Conservation (phyloP, 2,888 invertebrate genomes). For the Panzeria rudis region DNA sequence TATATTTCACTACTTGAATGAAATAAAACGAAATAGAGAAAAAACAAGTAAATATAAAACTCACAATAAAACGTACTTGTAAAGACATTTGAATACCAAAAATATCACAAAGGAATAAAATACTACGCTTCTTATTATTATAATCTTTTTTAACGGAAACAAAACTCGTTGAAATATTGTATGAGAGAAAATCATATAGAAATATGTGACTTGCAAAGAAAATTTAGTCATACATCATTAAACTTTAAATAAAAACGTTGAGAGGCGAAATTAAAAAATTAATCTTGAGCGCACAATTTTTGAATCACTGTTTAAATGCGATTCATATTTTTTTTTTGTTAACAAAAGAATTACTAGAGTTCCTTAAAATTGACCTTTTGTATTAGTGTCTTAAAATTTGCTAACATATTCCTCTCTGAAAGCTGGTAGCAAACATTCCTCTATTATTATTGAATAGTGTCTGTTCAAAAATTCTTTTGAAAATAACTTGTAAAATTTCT, state of each 20-base stretch:
- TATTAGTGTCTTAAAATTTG: background rate
- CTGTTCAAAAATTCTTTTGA: slow-evolving; percentile 9
- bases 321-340: too few species aligned
- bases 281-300: too few species aligned
- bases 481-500: slow-evolving; percentile 5
- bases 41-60: slow-evolving; percentile 15
- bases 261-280: background rate
- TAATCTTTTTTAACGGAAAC: background rate
- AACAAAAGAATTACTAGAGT: too few species aligned
- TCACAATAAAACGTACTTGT: slow-evolving; percentile 23
- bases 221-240: slow-evolving; percentile 31
- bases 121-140: background rate
- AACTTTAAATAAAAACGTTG: slow-evolving; percentile 14
- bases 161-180: background rate
- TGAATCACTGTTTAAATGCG: too few species aligned
- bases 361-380: too few species aligned
- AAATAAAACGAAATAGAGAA: background rate
- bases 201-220: slow-evolving; percentile 20
- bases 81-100: slow-evolving; percentile 10
- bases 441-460: background rate
- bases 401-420: background rate
- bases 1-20: slow-evolving; percentile 35
- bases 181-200: background rate
- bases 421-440: background rate
- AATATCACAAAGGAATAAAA: background rate